phyloP scores from a whole-genome alignment of 2,113 vertebrate species.

The Leptocoma aspasia region DNA sequence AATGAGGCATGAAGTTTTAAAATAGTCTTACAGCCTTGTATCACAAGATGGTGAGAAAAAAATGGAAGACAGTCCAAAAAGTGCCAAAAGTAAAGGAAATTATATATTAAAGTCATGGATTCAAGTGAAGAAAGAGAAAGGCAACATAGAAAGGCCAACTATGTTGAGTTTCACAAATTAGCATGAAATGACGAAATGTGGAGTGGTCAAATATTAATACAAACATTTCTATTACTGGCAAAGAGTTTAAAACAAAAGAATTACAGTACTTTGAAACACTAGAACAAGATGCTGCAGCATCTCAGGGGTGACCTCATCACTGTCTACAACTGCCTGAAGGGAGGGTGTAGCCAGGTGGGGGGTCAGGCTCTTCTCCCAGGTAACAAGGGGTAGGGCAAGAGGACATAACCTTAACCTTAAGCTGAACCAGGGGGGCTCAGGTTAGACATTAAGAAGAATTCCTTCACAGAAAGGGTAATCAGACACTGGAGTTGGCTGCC shows the following conservation, averaged over 20 bases:
- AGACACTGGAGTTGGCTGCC: neutral
- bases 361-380: neutral
- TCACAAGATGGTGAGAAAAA: neutral
- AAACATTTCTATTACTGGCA: neutral
- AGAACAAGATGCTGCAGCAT: neutral
- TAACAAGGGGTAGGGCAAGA: neutral
- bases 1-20: neutral
- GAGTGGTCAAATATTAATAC: neutral
- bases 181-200: neutral
- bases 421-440: neutral
- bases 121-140: neutral
- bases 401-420: neutral
- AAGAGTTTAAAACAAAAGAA: neutral
- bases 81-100: neutral
- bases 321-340: neutral
- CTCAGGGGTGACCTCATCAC: neutral
- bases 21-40: neutral
- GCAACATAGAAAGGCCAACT: neutral
- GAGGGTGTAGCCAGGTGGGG: neutral
- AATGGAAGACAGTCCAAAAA: neutral
- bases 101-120: neutral
- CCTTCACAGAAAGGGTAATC: neutral
- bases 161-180: neutral
- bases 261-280: neutral
- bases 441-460: neutral